phyloP scores from a whole-genome alignment of 2,888 invertebrate species.

The Tinea semifulvella region DNA sequence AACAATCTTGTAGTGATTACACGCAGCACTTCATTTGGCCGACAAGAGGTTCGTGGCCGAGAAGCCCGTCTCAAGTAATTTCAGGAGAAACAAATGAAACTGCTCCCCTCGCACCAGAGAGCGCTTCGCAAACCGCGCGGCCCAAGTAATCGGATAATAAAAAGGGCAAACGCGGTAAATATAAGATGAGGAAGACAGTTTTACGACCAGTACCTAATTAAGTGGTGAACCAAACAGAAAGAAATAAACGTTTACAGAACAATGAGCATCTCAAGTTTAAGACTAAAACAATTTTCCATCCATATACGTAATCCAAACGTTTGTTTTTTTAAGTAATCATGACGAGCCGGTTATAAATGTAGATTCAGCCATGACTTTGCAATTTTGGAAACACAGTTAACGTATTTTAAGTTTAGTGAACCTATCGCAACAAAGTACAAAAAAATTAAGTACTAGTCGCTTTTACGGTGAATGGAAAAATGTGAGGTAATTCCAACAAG shows the following conservation, averaged over 20 bases:
- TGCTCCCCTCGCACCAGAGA: conserved; percentile 57
- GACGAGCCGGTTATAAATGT: no score
- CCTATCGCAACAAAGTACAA: no score
- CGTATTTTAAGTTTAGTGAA: no score
- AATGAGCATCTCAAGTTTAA: conserved; percentile 18
- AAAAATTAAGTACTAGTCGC: no score
- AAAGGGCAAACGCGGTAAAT: conserved; percentile 68
- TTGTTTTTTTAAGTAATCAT: no score
- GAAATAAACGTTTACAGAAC: conserved; percentile 51
- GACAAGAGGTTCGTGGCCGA: conserved; percentile 25
- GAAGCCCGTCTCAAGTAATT: conserved; percentile 52
- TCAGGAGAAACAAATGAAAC: conserved; percentile 65
- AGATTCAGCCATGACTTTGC: no score
- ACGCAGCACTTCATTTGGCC: conserved; percentile 30
- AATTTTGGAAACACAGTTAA: no score
- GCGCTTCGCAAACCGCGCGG: conserved; percentile 60
- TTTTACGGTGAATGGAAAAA: no score
- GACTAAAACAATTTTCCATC: no score
- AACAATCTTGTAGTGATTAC: conserved; percentile 50
- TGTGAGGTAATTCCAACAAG: no score
- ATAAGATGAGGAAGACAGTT: conserved; percentile 68
- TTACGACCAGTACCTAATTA: conserved; percentile 66
- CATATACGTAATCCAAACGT: no score
- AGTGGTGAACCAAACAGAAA: conserved; percentile 62
- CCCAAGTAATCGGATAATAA: conserved; percentile 67